Evolutionary conservation across 2,888 invertebrate species (phyloP), one percentile per base, ranked within the genome.

Genomic region (Pterobdella sp.): DNA sequence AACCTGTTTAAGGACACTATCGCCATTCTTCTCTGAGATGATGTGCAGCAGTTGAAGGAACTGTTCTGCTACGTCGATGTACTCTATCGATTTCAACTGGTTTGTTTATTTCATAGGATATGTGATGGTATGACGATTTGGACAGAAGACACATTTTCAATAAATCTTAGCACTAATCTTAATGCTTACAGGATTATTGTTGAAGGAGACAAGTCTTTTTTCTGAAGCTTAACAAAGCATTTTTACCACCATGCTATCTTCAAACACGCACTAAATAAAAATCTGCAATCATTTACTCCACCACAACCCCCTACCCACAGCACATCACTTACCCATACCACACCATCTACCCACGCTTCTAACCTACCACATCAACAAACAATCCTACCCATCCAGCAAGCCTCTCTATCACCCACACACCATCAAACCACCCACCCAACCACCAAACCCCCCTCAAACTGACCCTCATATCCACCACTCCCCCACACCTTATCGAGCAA

Each of bases 1-100:
- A 76, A 82, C 83, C 42, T 82, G 81, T 66, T 84, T 83, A 31
- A 98, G 86, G 78, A 98, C 97, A 60, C 94, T 89, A 85, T 97
- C 97, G 80, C 94, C 93, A 85, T 98, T 97, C 75, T 97, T 87
- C 18, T 94, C 88, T 0, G 96, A 97, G 69, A 98, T 87, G 90
- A 96, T 96, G 82, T 98, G 97, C 63, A 98, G 86, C 1, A 97
- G 97, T 1, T 95, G 94, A 75, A 98, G 87, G 78, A 94, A 93
- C 86, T 98, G 97, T 84, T 98, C 98, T 1, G 98, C 97, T 31
- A 98, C 97, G 85, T 98, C 98, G 93, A 98, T 97, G 83, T 96
- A 98, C 79, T 96, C 95, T 80, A 97, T 97, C 32, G 93, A 91
- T 86, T 96, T 94, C 74, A 97, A 86, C 85, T 81, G 70, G 0